Evolutionary conservation across 2,888 invertebrate genomes (phyloP).

Genomic region (Glyphotaelius pellucidus): DNA sequence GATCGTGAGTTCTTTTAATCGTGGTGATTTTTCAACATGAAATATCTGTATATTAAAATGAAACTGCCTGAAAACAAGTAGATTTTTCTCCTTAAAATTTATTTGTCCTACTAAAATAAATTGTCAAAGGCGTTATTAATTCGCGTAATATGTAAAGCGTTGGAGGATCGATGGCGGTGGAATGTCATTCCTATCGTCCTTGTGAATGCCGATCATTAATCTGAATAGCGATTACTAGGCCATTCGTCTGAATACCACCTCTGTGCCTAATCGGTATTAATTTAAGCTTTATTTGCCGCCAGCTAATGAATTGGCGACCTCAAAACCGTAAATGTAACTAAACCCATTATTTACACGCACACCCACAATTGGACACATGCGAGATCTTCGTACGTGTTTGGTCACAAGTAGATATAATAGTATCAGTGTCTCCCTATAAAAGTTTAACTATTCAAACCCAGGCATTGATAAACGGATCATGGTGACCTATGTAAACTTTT

Average conservation of each 20-base stretch:
- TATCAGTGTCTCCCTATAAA: not conserved
- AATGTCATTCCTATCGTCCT: constrained; percentile 12
- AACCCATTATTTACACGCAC: not conserved
- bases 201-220: constrained; percentile 19
- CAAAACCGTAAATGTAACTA: not conserved
- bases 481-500: not conserved
- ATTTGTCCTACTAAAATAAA: not conserved
- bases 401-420: not conserved
- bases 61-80: not conserved
- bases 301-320: not conserved
- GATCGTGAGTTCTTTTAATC: too few species aligned
- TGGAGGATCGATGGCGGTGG: not conserved
- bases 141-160: not conserved
- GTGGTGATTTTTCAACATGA: not conserved
- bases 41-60: not conserved
- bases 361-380: not conserved
- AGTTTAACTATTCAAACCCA: not conserved
- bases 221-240: constrained; percentile 10
- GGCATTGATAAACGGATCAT: not conserved
- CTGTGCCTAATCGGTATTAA: not conserved
- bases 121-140: not conserved
- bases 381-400: not conserved
- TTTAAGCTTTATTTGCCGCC: not conserved
- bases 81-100: not conserved
- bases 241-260: constrained; percentile 9